Evolutionary conservation across 2,888 invertebrate genomes (phyloP).

Genomic region (Cabera pusaria): DNA sequence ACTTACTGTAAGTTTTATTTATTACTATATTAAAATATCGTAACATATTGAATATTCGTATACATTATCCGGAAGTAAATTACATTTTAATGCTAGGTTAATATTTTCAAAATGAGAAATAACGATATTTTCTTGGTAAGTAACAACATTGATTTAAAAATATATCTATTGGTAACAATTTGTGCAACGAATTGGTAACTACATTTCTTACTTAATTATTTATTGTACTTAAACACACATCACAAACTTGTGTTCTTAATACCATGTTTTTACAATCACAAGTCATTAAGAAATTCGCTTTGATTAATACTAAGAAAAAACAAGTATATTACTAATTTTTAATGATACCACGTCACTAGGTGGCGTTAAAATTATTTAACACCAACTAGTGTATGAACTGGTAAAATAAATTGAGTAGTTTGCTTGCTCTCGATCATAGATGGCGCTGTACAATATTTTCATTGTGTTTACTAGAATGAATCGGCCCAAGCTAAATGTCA

Average conservation of each 20-base stretch:
- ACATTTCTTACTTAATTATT: constrained; percentile 6
- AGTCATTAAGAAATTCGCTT: neutral
- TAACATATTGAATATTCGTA: constrained; percentile 5
- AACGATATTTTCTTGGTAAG: too few species aligned
- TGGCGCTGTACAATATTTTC: constrained; percentile 5
- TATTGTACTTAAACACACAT: constrained; percentile 15
- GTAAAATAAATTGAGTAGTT: neutral
- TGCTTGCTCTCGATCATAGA: constrained; percentile 1
- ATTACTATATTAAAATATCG: neutral
- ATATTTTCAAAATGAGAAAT: too few species aligned
- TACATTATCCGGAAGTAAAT: constrained; percentile 5
- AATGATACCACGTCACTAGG: constrained; percentile 4
- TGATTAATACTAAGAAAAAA: too few species aligned
- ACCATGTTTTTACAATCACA: constrained; percentile 4
- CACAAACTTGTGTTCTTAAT: constrained; percentile 28
- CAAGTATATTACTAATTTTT: too few species aligned
- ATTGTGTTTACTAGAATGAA: too few species aligned
- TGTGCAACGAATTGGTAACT: constrained; percentile 17
- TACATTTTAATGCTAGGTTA: too few species aligned
- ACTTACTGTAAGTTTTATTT: neutral
- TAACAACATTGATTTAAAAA: too few species aligned
- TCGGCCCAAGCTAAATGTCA: too few species aligned
- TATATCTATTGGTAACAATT: too few species aligned
- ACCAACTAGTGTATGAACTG: constrained; percentile 12
- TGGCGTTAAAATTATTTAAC: constrained; percentile 16